Conservation (phyloP, 1,140 invertebrate genomes). For the Danaus melanippus region DNA sequence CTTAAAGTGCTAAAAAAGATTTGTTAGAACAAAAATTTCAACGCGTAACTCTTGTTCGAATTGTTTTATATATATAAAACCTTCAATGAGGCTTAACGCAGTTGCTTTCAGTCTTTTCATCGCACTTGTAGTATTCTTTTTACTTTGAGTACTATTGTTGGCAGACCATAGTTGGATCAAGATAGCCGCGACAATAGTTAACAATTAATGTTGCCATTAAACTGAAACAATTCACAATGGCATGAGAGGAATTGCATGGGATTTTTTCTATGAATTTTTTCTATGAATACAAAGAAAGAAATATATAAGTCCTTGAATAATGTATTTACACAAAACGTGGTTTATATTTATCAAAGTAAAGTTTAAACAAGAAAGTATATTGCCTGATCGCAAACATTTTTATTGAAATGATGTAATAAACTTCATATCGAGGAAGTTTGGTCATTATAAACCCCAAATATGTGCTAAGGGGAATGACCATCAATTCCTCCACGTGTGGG, state of each 20-base stretch:
- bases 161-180: slow-evolving; percentile 37
- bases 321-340: neutral
- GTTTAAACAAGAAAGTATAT: slow-evolving; percentile 5
- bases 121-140: slow-evolving; percentile 14
- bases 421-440: neutral
- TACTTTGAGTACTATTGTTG: slow-evolving; percentile 23
- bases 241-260: slow-evolving; percentile 59
- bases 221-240: slow-evolving; percentile 55
- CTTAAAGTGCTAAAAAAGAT: slow-evolving; percentile 2
- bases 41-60: slow-evolving; percentile 1
- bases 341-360: neutral
- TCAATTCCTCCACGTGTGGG: slow-evolving; percentile 10
- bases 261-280: slow-evolving; percentile 49
- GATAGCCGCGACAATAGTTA: slow-evolving; percentile 47
- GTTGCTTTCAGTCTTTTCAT: slow-evolving; percentile 24
- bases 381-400: slow-evolving; percentile 1
- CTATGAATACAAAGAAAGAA: slow-evolving; percentile 31
- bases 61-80: slow-evolving; percentile 1
- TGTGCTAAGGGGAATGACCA: slow-evolving; percentile 9
- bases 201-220: slow-evolving; percentile 54
- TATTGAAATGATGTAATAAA: slow-evolving; percentile 1
- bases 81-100: slow-evolving; percentile 6
- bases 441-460: too few relatives aligned
- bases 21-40: neutral
- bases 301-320: slow-evolving; percentile 20